Evolutionary conservation across 1,140 invertebrate genomes (phyloP).

Genomic region (Pseudobourletiella spinata): DNA sequence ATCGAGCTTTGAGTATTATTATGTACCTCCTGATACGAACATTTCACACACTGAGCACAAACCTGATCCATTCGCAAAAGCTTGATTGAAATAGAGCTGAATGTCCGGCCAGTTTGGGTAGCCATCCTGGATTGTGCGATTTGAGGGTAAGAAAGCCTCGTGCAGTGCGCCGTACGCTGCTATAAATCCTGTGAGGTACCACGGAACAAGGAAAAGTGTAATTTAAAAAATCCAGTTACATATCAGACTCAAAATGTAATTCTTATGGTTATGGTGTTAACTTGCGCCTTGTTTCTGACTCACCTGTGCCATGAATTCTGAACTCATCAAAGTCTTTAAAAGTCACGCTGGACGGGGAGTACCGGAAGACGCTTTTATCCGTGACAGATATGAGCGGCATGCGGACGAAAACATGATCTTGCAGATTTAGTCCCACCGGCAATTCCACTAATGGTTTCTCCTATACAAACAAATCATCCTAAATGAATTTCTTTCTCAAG

Average conservation of each 20-base stretch:
- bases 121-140: not conserved
- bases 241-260: too few species aligned
- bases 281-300: too few species aligned
- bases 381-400: not conserved
- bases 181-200: too few species aligned
- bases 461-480: too few species aligned
- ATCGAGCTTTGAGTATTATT: too few species aligned
- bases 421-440: slow-evolving; percentile 3
- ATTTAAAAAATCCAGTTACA: too few species aligned
- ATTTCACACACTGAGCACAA: too few species aligned
- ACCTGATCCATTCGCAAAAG: too few species aligned
- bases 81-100: not conserved
- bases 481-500: too few species aligned
- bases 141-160: slow-evolving; percentile 5
- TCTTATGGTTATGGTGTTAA: too few species aligned
- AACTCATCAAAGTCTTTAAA: not conserved
- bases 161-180: not conserved
- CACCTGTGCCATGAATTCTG: not conserved
- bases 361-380: not conserved
- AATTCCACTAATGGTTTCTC: not conserved
- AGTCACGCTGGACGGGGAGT: not conserved
- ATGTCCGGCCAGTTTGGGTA: not conserved
- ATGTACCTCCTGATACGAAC: too few species aligned
- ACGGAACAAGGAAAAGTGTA: too few species aligned
- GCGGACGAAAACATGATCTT: not conserved